Conservation (phyloP, 2,113 vertebrate species). For the Clarias batrachus region DNA sequence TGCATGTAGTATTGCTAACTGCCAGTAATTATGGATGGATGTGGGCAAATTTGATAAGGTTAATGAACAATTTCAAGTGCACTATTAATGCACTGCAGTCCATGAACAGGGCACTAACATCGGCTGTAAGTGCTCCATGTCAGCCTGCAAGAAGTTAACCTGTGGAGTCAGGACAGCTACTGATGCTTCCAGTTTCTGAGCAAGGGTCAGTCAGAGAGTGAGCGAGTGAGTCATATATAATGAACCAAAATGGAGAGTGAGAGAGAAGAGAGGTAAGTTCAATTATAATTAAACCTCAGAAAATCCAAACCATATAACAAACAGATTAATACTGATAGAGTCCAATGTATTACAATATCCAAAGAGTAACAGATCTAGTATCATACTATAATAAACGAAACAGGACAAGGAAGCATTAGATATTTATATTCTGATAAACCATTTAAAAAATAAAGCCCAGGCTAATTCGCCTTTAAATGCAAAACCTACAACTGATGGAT, state of each 20-base stretch:
- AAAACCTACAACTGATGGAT: no score
- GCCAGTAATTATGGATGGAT: not conserved
- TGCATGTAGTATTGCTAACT: not conserved
- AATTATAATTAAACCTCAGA: no score
- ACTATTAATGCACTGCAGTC: not conserved
- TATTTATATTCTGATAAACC: no score
- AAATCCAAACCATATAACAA: no score
- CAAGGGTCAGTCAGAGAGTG: not conserved
- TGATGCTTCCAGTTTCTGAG: not conserved
- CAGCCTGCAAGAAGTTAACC: not conserved
- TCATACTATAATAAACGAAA: not conserved
- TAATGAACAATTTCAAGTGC: not conserved
- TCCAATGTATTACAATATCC: no score
- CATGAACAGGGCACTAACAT: not conserved
- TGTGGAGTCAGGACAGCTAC: not conserved
- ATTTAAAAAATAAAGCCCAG: no score
- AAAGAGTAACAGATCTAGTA: not conserved
- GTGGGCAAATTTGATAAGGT: not conserved
- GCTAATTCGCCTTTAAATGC: no score
- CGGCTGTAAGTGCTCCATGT: not conserved
- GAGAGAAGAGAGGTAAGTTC: not conserved
- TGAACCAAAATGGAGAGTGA: not conserved
- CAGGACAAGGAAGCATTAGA: not conserved
- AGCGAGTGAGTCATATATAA: no score
- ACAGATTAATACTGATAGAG: no score